These are phyloP conservation scores for Acronicta alni DNA, from an alignment of 2,888 invertebrate species.

Conservation along the genomic window DNA sequence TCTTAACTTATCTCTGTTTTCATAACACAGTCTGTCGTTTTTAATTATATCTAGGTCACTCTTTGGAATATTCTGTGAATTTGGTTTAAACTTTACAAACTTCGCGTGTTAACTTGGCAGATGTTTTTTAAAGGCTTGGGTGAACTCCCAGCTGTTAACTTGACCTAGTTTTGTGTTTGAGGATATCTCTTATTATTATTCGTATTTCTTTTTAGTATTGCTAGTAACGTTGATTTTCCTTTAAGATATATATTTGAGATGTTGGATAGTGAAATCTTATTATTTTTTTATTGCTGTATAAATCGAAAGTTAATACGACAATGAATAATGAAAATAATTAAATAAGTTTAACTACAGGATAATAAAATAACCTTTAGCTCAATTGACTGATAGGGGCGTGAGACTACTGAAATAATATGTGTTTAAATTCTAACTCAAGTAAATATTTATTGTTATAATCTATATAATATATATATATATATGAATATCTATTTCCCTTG, in stretches of 20 bases:
- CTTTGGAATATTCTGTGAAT: conserved; percentile 3
- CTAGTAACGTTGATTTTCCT: background rate
- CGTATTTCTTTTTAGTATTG: conserved; percentile 1
- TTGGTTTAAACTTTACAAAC: conserved; percentile 17
- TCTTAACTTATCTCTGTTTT: conserved; percentile 23
- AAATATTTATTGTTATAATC: no score
- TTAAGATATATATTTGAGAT: background rate
- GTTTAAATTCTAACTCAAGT: no score
- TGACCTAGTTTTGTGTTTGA: conserved; percentile 33
- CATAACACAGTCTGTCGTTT: conserved; percentile 16
- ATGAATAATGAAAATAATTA: no score
- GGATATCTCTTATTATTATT: conserved; percentile 8
- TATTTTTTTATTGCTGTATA: no score
- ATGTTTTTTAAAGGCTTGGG: conserved; percentile 26
- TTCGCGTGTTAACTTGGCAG: conserved; percentile 15
- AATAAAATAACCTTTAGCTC: no score
- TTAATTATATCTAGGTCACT: conserved; percentile 32
- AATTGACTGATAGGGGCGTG: no score
- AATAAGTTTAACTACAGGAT: no score
- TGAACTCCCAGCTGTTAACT: conserved; percentile 26
- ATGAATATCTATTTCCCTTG: no score
- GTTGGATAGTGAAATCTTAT: no score
- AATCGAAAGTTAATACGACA: no score
- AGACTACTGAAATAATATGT: no score
- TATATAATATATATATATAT: no score